Evolutionary conservation across 1,140 invertebrate species (phyloP), one percentile per base, ranked within the genome.

Genomic region (Brachionus manjavacas): DNA sequence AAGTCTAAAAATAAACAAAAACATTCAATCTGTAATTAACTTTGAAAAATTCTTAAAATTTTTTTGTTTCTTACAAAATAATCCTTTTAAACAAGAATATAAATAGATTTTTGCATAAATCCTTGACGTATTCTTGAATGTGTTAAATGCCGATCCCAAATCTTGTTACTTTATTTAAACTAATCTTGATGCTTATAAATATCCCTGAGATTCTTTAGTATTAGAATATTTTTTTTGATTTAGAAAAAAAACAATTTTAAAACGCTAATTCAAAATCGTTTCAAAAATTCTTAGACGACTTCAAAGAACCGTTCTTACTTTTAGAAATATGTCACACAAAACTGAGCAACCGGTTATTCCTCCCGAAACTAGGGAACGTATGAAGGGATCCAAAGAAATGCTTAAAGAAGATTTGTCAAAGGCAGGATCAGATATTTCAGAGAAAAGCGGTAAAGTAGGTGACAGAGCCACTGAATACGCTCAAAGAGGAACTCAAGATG

Each of bases 271-370:
- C 31, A 16, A 72, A 72, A 41, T 20, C 35, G 68, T 72, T 39
- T 76, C 43, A 76, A 76, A 76, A 49, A 76, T 49, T 76, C 43
- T 76, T 52, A 76, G 43, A 76, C 16, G 72, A 76, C 43, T 76
- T 25, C 39, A 76, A 49, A 20, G 39, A 76, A 76, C 20, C n/a
- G 41, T 76, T 49, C 20, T 49, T 46, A 76, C 2, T 76, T 25
- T 46, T 49, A 76, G 43, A 76, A 76, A 25, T 25, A 76, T 76
- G 72, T 76, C 72, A n/a, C 16, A 39, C 6, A 68, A 68, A 68
- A 28, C 41, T 23, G 43, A 76, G n/a, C 41, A 76, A 76, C 72
- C 72, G 23, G 20, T 49, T 1, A 49, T 76, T 4, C 72, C 39
- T 35, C 72, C 72, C 1, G 25, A 76, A 25, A 76, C 72, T 1